Conservation (phyloP, 2,888 invertebrate species). For the Argyra leucocephala region DNA sequence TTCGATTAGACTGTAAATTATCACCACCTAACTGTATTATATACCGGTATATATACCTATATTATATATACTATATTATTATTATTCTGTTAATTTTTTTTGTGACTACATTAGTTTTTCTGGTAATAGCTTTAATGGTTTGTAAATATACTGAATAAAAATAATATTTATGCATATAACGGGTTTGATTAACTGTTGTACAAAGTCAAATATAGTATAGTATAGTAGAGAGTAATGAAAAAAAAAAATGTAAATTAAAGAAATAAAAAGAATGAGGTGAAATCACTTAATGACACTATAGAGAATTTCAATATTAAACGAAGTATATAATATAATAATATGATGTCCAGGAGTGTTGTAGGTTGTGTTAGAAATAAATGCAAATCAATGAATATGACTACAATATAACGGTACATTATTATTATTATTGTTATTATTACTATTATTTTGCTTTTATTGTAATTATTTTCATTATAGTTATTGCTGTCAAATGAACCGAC, state of each 20-base stretch:
- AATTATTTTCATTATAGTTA: neutral
- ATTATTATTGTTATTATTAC: neutral
- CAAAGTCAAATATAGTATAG: neutral
- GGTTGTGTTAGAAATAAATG: neutral
- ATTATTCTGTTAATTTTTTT: too few species aligned
- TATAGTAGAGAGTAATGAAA: too few species aligned
- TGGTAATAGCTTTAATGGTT: too few species aligned
- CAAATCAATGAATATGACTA: neutral
- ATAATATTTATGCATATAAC: too few species aligned
- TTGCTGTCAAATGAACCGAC: neutral
- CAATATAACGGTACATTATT: neutral
- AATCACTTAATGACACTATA: neutral
- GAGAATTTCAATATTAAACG: neutral
- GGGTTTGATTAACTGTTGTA: neutral
- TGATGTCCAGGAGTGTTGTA: too few species aligned
- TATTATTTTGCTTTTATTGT: neutral
- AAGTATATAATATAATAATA: neutral
- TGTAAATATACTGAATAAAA: too few species aligned
- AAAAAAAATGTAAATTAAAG: neutral
- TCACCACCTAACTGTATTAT: too few species aligned
- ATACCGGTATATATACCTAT: too few species aligned
- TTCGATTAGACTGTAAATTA: too few species aligned
- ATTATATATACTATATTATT: too few species aligned
- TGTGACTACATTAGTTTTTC: too few species aligned
- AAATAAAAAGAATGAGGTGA: neutral